Evolutionary conservation across 2,113 vertebrate genomes (phyloP).

Genomic region (Petromus typicus): DNA sequence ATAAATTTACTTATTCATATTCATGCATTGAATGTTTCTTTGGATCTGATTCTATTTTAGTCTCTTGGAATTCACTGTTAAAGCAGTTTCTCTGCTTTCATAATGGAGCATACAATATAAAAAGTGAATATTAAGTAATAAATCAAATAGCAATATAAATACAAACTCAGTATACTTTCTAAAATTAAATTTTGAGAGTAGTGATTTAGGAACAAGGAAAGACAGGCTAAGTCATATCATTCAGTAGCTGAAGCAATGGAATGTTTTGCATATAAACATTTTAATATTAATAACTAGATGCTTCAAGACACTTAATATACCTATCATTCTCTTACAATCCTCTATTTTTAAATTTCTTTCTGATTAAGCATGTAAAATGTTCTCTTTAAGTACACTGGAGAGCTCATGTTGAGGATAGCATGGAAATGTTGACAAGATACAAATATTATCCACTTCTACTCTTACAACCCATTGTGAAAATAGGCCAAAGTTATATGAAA

Average conservation of each 20-base stretch:
- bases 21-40: neutral
- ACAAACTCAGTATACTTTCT: neutral
- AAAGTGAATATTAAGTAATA: neutral
- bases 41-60: neutral
- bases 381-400: neutral
- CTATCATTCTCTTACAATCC: neutral
- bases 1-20: neutral
- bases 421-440: neutral
- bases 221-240: neutral
- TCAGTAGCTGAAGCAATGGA: neutral
- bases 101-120: neutral
- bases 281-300: neutral
- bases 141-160: neutral
- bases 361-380: neutral
- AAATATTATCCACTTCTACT: neutral
- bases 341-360: neutral
- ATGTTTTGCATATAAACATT: neutral
- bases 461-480: neutral
- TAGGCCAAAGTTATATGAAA: neutral
- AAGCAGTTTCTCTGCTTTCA: neutral
- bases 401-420: neutral
- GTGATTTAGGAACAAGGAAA: neutral
- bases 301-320: neutral
- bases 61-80: neutral
- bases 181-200: conserved; percentile 26